phyloP scores from a whole-genome alignment of 2,113 vertebrate species.

The Hymenochirus boettgeri region DNA sequence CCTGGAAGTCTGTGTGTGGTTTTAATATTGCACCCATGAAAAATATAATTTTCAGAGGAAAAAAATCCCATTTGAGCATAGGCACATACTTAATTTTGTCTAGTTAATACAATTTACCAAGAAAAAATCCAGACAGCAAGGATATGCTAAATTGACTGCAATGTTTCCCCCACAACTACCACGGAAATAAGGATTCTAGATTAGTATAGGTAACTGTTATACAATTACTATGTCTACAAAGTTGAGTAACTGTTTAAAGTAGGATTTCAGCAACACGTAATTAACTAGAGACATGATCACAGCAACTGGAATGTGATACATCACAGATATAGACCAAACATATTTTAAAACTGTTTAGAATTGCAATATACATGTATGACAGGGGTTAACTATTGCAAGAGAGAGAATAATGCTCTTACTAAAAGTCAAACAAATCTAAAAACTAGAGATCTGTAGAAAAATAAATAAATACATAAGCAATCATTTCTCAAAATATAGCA shows the following conservation, averaged over 20 bases:
- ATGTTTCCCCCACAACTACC: background rate
- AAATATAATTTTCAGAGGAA: background rate
- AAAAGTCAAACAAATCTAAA: too few relatives aligned
- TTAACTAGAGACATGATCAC: background rate
- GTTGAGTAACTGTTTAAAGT: conserved; percentile 11
- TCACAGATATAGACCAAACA: conserved; percentile 3
- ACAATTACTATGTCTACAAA: background rate
- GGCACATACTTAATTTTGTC: background rate
- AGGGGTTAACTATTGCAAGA: too few relatives aligned
- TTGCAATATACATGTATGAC: too few relatives aligned
- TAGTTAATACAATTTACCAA: background rate
- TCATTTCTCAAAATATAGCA: too few relatives aligned
- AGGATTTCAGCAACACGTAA: conserved; percentile 2
- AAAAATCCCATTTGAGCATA: background rate
- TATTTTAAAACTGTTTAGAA: conserved; percentile 6
- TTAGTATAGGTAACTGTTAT: background rate
- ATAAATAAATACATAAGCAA: too few relatives aligned
- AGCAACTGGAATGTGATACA: background rate
- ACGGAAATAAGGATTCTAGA: background rate
- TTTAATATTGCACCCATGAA: background rate
- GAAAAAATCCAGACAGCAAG: background rate
- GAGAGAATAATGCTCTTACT: too few relatives aligned
- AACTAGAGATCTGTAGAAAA: too few relatives aligned
- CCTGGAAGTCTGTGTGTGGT: background rate
- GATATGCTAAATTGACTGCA: background rate